A percentile compares a stretch with the other conserved stretches of the same genome.
Conservation (phyloP, 2,797 vertebrate genomes). For the Clarias pachynema region DNA sequence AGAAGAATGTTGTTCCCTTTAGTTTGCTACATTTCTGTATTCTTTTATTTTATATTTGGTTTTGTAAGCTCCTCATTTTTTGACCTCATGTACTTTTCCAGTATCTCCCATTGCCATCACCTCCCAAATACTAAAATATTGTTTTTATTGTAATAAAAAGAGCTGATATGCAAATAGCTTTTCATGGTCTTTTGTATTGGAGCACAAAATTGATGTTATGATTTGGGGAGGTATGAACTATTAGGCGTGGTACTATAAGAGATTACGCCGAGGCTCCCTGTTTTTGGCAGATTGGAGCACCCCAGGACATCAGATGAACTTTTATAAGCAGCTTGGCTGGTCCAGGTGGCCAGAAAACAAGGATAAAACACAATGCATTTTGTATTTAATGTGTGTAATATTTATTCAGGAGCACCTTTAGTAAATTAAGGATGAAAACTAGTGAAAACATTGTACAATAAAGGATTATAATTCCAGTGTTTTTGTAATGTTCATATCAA, state of each 20-base stretch:
- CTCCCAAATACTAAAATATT: background rate
- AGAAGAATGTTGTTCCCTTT: background rate
- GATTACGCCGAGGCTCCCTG: background rate
- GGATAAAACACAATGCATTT: background rate
- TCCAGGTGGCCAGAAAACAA: background rate
- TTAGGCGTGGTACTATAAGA: background rate
- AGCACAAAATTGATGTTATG: background rate
- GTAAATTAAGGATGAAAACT: background rate
- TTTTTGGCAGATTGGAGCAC: background rate
- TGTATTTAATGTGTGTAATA: background rate
- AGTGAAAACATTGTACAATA: background rate
- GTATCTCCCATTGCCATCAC: background rate
- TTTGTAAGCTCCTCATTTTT: background rate
- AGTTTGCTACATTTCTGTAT: background rate
- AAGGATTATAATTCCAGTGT: background rate
- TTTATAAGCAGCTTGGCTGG: background rate
- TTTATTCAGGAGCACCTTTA: background rate
- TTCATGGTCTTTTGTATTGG: background rate
- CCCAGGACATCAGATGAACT: background rate
- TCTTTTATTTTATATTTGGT: background rate
- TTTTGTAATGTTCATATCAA: background rate
- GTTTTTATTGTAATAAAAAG: background rate
- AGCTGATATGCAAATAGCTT: background rate
- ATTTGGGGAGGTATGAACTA: background rate
- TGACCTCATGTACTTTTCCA: conserved; percentile 8